Evolutionary conservation across 2,888 invertebrate genomes (phyloP), one percentile per base, ranked within the genome.

Genomic region (Mythimna ferrago): DNA sequence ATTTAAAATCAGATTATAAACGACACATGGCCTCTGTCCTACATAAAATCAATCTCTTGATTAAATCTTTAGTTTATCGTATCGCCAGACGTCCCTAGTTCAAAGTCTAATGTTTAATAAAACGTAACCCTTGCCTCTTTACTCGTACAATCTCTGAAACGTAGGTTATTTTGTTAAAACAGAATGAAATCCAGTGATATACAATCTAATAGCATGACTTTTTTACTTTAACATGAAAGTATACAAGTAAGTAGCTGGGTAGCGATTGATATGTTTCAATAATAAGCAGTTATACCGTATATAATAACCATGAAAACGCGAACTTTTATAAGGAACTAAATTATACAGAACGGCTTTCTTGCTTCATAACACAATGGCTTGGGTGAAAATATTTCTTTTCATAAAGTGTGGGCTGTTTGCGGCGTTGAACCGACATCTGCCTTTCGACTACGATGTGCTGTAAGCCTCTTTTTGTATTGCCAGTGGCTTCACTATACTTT

Each of bases 381-480:
- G 64, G 53, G 54, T 74, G 71, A 76, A 76, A 83, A 84, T 81
- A 83, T 83, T 80, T 66, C 57, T 67, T 77, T 85, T 76, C 73
- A 73, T 83, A 84, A 79, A 83, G 76, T 69, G 76, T 78, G 61
- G 78, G 66, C 72, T 76, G 78, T 80, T 83, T 73, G 79, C 69
- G 54, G 64, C 69, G 78, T 66, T 76, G 71, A 82, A 82, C 82
- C 80, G 83, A 81, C 86, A 87, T 81, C 86, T 87, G 87, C 85
- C 87, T 87, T 83, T 85, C 82, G 76, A 76, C 72, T 71, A 81
- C 75, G 79, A 80, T 72, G 73, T 82, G 82, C 66, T 73, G 73
- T 61, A 56, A 73, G 71, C 60, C 62, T 65, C 72, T 86, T 87
- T 87, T 86, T 87, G 77, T 80, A 79, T 71, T 77, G 72, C 70